Conservation (phyloP, 2,888 invertebrate species). For the Vesta saturnalis region DNA sequence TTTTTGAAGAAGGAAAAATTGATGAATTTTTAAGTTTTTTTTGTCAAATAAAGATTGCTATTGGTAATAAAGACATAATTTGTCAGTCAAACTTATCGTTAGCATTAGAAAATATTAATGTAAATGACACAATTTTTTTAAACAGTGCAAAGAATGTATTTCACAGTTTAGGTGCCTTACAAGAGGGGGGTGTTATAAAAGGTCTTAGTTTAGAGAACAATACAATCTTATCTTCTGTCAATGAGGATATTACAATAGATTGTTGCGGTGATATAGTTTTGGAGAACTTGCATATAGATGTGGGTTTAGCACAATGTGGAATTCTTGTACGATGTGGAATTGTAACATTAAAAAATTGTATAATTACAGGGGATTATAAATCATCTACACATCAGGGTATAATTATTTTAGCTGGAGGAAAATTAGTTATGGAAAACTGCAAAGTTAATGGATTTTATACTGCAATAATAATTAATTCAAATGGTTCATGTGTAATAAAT, state of each 20-base stretch:
- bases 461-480: not conserved
- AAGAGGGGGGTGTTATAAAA: conserved; percentile 61
- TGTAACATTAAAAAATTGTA: conserved; percentile 64
- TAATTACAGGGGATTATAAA: conserved; percentile 63
- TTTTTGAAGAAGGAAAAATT: conserved; percentile 63
- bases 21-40: conserved; percentile 63
- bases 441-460: conserved; percentile 3
- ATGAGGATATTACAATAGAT: conserved; percentile 66
- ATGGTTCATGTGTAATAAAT: not conserved
- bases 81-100: conserved; percentile 60
- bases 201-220: conserved; percentile 49
- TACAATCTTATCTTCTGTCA: conserved; percentile 59
- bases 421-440: conserved; percentile 50
- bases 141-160: conserved; percentile 65
- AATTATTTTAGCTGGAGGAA: conserved; percentile 62
- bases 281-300: conserved; percentile 67
- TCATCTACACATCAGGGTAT: conserved; percentile 67
- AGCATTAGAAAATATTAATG: conserved; percentile 60
- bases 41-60: conserved; percentile 57
- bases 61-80: conserved; percentile 60
- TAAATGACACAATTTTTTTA: conserved; percentile 64
- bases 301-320: conserved; percentile 65
- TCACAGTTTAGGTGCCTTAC: conserved; percentile 64
- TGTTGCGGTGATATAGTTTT: conserved; percentile 64
- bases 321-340: conserved; percentile 65